These are phyloP conservation scores for Sebastes trivittatus DNA, from an alignment of 2,797 vertebrate genomes.

Conservation along the genomic window DNA sequence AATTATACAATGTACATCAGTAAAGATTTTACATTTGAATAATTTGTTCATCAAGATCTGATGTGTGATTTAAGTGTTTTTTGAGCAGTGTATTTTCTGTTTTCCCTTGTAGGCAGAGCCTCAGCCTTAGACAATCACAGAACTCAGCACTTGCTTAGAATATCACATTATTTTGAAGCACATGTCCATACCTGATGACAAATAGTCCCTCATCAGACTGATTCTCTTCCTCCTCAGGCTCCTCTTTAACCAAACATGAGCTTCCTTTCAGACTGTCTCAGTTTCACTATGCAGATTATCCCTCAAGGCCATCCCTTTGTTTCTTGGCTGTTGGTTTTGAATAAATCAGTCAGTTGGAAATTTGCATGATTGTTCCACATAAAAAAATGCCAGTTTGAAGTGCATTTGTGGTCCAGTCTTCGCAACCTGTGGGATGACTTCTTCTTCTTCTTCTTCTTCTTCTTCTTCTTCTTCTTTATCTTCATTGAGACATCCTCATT, in stretches of 20 bases:
- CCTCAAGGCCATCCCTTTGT: slow-evolving; percentile 26
- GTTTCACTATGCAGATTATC: slow-evolving; percentile 31
- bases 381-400: not conserved
- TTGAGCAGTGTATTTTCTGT: not conserved
- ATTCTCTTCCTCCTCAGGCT: slow-evolving; percentile 26
- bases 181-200: slow-evolving; percentile 18
- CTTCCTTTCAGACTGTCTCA: slow-evolving; percentile 13
- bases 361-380: not conserved
- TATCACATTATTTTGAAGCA: not conserved
- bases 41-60: too few relatives aligned
- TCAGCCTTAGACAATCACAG: not conserved
- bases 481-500: not conserved
- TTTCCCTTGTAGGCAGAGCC: not conserved
- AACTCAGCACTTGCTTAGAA: not conserved
- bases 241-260: slow-evolving; percentile 25
- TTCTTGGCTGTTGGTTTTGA: slow-evolving; percentile 24
- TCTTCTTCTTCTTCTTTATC: not conserved
- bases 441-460: not conserved
- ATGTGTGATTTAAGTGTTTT: too few relatives aligned
- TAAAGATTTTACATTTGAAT: too few relatives aligned
- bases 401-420: not conserved
- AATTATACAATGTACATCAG: too few relatives aligned
- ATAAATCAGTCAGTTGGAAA: slow-evolving; percentile 5
- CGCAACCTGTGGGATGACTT: not conserved
- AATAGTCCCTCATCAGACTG: slow-evolving; percentile 37